These are phyloP conservation scores for Mycteria americana DNA, from an alignment of 2,797 vertebrate species.

Conservation along the genomic window DNA sequence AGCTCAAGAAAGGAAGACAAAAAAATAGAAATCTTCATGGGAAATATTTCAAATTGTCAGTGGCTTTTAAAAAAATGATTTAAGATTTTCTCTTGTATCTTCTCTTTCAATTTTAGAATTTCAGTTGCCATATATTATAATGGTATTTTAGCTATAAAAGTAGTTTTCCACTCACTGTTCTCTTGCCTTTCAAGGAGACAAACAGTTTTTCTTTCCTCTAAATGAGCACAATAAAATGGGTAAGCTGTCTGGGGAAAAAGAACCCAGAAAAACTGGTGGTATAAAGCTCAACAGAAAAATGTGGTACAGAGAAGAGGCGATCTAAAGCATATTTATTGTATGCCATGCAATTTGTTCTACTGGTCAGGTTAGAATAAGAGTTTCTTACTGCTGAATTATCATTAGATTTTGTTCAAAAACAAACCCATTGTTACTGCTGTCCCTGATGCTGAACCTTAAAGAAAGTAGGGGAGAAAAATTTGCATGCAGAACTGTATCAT, in stretches of 20 bases:
- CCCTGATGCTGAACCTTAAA: background rate
- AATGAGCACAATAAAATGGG: constrained; percentile 69
- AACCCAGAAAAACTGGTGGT: constrained; percentile 35
- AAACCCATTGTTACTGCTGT: background rate
- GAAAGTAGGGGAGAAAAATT: background rate
- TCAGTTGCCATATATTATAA: constrained; percentile 63
- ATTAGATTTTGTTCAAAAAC: background rate
- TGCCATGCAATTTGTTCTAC: constrained; percentile 20
- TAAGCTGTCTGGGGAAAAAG: constrained; percentile 37
- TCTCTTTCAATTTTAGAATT: constrained; percentile 66
- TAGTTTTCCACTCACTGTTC: constrained; percentile 60
- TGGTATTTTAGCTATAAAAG: constrained; percentile 62
- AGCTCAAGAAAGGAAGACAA: constrained; percentile 34
- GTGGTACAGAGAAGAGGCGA: constrained; percentile 46
- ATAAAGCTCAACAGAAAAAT: constrained; percentile 67
- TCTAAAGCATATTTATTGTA: constrained; percentile 41
- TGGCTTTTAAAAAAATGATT: constrained; percentile 55
- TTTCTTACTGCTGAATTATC: constrained; percentile 25
- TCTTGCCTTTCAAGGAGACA: constrained; percentile 63
- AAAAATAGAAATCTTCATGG: constrained; percentile 29
- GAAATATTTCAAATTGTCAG: constrained; percentile 60
- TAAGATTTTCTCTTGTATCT: constrained; percentile 48
- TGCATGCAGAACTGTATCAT: background rate
- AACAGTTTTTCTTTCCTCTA: constrained; percentile 70
- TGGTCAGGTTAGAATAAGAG: constrained; percentile 24